These are phyloP conservation scores for Urocitellus parryii DNA, from an alignment of 2,113 vertebrate genomes.

Conservation along the genomic window DNA sequence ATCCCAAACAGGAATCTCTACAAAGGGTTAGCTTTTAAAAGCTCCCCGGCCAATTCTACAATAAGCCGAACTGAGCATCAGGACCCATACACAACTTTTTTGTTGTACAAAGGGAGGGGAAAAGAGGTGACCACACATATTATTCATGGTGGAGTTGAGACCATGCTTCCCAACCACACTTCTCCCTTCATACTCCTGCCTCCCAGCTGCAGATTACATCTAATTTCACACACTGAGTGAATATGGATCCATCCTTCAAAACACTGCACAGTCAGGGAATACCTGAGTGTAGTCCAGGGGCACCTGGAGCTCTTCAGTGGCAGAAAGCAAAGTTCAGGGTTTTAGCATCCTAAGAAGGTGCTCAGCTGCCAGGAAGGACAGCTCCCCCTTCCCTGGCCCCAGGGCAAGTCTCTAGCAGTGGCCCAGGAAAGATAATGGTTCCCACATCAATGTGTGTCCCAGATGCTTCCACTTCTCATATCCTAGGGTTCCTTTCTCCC, in stretches of 20 bases:
- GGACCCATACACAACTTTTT: not conserved
- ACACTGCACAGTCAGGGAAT: not conserved
- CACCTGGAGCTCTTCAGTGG: not conserved
- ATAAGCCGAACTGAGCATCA: not conserved
- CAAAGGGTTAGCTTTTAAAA: not conserved
- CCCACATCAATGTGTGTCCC: not conserved
- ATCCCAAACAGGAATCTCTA: not conserved
- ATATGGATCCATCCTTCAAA: not conserved
- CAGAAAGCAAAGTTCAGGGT: not conserved
- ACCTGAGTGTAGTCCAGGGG: not conserved
- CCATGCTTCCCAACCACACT: not conserved
- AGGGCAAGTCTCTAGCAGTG: not conserved
- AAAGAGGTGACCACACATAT: not conserved
- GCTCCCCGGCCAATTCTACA: not conserved
- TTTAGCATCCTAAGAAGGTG: not conserved
- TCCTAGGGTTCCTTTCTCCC: not conserved
- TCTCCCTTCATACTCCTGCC: fast-evolving
- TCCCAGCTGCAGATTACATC: not conserved
- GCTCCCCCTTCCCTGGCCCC: not conserved
- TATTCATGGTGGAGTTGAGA: not conserved
- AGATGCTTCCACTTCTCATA: not conserved
- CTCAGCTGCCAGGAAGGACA: not conserved
- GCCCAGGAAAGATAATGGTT: not conserved
- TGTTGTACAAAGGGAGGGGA: not conserved
- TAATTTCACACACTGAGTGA: not conserved